Base-by-base conservation (phyloP, 2,888 invertebrate species). In the Aromia moschata region DNA sequence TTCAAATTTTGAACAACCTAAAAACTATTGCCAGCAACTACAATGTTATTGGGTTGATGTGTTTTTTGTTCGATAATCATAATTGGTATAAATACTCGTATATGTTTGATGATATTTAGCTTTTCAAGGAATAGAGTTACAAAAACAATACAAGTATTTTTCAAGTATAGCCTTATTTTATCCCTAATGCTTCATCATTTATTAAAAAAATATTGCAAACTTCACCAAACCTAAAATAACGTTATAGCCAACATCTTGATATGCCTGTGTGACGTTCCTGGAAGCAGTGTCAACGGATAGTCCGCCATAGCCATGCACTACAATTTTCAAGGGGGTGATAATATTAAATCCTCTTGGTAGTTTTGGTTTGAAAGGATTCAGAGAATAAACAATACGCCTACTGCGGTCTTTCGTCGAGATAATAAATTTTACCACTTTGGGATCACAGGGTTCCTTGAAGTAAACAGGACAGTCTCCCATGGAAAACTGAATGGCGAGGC, bases 301-400 rank as follows among this genome's bases (percentile, higher is more conserved):
- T 10, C 81, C 82, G 5, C 80, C 82, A 67, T 82, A 83, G 25
- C 83, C 83, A 63, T 82, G 82, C 16, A 82, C 70, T 0, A 80
- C 63, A 12, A 80, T 72, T 68, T 80, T 80, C 15, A 76, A 51
- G 2, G 75, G 74, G n/a, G 62, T 58, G 7, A 67, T 56, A 16
- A 62, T 56, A 37, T 68, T 68, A 46, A 72, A 77, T 12, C 64
- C 62, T 10, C 52, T 18, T 0, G 79, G 79, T 41, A 79, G 46
- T 9, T 62, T 41, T 20, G 76, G 74, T 47, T 72, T 68, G 55
- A 76, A 74, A 0, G 78, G 77, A 65, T 79, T 70, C 30, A 79
- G 49, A 3, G 64, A 47, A 37, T 71, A 59, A 11, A 64, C 61
- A 2, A 59, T 61, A 9, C 62, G 65, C 3, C 59, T 60, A 20